Percentiles rank a stretch among this genome's conserved stretches.
Evolutionary conservation across 2,113 vertebrate species (phyloP).

Genomic region (Grammomys surdaster): DNA sequence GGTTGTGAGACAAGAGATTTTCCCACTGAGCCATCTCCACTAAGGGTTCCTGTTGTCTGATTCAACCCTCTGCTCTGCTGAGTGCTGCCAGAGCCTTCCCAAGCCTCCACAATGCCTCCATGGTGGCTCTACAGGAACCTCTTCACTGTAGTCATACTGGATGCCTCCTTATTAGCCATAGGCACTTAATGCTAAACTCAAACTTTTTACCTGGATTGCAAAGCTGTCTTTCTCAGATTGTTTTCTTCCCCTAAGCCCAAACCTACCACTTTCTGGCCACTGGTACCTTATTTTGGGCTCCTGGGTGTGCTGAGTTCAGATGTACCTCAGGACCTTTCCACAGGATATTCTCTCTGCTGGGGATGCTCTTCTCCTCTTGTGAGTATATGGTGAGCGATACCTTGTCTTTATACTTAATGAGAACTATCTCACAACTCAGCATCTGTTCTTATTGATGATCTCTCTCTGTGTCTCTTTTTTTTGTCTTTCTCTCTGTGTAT

Average conservation of each 20-base stretch:
- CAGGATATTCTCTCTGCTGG: neutral
- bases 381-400: neutral
- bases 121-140: neutral
- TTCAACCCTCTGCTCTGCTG: neutral
- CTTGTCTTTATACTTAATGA: neutral
- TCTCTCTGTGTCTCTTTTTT: neutral
- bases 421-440: neutral
- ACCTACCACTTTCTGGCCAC: neutral
- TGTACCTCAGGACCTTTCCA: slow-evolving; percentile 26
- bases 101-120: neutral
- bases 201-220: neutral
- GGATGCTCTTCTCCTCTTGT: neutral
- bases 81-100: neutral
- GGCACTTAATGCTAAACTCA: neutral
- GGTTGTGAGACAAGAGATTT: neutral
- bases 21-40: neutral
- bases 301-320: neutral
- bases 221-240: neutral
- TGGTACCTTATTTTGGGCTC: neutral
- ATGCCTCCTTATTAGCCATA: neutral
- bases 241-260: neutral
- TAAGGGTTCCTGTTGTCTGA: neutral
- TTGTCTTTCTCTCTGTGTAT: neutral
- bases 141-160: neutral
- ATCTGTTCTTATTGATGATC: neutral